Percentiles rank a stretch among this genome's conserved stretches.
phyloP scores from a whole-genome alignment of 2,797 vertebrate genomes.

The Pteropus rufus region DNA sequence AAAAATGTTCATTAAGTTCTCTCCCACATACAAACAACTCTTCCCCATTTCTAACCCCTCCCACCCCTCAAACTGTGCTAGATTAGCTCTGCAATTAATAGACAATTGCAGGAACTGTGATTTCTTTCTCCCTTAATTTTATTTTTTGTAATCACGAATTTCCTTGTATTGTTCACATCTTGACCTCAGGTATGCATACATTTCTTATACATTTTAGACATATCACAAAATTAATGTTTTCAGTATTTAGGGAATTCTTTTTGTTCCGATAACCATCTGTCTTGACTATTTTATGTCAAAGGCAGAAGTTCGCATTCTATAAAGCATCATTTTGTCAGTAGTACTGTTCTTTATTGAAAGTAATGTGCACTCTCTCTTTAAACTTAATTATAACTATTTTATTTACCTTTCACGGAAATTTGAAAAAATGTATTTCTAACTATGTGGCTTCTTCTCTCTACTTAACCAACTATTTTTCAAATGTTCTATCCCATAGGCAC shows the following conservation, averaged over 20 bases:
- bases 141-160: neutral
- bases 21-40: neutral
- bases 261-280: neutral
- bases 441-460: neutral
- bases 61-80: neutral
- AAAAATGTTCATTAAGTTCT: neutral
- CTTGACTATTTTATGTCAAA: slow-evolving; percentile 41
- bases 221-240: neutral
- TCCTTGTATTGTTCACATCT: neutral
- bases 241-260: neutral
- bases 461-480: slow-evolving; percentile 36
- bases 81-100: neutral
- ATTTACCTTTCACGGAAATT: slow-evolving; percentile 74
- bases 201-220: neutral
- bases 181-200: neutral
- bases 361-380: slow-evolving; percentile 52
- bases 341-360: slow-evolving; percentile 41
- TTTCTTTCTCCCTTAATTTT: neutral
- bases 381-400: slow-evolving; percentile 74
- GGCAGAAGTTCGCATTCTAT: slow-evolving; percentile 46
- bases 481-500: slow-evolving; percentile 40
- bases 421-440: slow-evolving; percentile 37
- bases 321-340: slow-evolving; percentile 66
- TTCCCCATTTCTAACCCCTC: neutral
- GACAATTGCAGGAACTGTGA: neutral